Conservation (phyloP, 2,113 vertebrate genomes). For the Donacobius atricapilla region DNA sequence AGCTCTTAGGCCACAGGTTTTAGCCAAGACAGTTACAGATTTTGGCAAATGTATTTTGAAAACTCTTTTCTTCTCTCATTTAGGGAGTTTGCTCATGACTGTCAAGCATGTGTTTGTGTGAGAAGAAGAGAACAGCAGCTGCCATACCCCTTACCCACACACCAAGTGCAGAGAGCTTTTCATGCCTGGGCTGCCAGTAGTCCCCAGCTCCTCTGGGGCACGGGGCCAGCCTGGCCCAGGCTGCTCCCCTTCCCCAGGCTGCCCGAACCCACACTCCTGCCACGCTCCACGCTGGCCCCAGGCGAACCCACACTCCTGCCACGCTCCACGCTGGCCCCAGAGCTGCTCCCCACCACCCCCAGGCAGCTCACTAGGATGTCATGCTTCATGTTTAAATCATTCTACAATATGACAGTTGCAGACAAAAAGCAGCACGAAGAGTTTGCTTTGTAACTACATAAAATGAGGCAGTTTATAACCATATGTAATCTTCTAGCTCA, state of each 20-base stretch:
- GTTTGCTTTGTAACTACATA: not conserved
- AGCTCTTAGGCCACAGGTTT: not conserved
- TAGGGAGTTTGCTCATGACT: not conserved
- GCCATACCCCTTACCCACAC: fast-evolving
- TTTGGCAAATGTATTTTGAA: not conserved
- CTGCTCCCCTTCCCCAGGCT: not conserved
- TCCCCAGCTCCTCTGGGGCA: fast-evolving
- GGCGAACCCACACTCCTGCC: not conserved
- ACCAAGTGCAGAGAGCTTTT: fast-evolving
- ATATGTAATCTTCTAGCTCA: not conserved
- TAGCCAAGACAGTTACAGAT: not conserved
- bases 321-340: not conserved
- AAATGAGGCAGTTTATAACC: not conserved
- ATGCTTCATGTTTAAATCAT: not conserved
- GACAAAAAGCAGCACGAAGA: not conserved
- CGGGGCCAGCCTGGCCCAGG: too few species aligned
- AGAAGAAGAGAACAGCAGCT: too few species aligned
- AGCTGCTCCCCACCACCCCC: not conserved
- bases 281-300: not conserved
- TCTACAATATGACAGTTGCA: not conserved
- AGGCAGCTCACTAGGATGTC: not conserved
- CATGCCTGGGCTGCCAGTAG: not conserved
- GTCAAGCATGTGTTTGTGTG: fast-evolving
- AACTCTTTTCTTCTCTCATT: not conserved
- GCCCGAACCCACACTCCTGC: not conserved